These are phyloP conservation scores for Cataglyphis rosenhaueri DNA, from an alignment of 2,888 invertebrate species.

Conservation along the genomic window DNA sequence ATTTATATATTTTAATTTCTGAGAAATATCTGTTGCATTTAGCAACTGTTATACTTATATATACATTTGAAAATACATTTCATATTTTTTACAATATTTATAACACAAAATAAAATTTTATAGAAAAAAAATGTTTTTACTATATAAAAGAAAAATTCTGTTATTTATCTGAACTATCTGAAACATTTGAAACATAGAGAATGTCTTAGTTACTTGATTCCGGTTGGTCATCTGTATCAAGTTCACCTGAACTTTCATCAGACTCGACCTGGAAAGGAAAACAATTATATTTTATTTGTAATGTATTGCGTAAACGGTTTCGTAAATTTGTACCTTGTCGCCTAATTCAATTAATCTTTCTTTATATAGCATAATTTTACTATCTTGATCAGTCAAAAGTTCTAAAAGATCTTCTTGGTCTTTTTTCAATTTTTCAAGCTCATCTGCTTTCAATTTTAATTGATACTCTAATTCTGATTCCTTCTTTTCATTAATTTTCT, in stretches of 20 bases:
- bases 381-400: conserved; percentile 95
- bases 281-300: conserved; percentile 1
- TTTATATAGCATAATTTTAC: conserved; percentile 90
- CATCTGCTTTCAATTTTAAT: conserved; percentile 84
- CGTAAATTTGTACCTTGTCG: conserved; percentile 83
- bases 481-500: conserved; percentile 76
- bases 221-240: conserved; percentile 80
- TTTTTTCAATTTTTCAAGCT: conserved; percentile 90
- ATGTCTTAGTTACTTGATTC: conserved; percentile 73
- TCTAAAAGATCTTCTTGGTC: conserved; percentile 98
- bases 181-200: conserved; percentile 26
- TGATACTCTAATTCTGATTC: conserved; percentile 78
- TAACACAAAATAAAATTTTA: conserved; percentile 32
- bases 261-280: conserved; percentile 77
- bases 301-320: neutral
- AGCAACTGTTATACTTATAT: neutral
- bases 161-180: neutral
- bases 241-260: conserved; percentile 81
- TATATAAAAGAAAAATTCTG: neutral
- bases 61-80: conserved; percentile 8
- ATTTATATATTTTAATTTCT: conserved; percentile 18
- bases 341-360: conserved; percentile 87
- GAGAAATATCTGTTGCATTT: neutral
- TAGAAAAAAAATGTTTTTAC: neutral
- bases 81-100: conserved; percentile 25